Evolutionary conservation across 2,797 vertebrate species (phyloP), one percentile per base, ranked within the genome.

Genomic region (Darevskia nairensis): DNA sequence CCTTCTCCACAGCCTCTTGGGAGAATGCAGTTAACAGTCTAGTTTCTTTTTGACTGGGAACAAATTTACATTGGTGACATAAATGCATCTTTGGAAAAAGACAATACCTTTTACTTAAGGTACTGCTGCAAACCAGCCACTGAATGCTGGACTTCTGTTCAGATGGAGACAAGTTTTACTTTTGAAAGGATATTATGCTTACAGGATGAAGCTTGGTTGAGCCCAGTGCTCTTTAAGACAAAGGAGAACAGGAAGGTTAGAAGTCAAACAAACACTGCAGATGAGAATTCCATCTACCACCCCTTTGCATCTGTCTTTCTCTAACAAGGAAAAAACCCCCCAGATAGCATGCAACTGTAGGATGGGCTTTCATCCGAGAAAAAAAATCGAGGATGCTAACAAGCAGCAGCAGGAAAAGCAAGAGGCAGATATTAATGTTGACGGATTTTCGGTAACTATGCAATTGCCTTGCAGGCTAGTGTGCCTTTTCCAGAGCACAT

Each of bases 241-340:
- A 89, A 80, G 64, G 64, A 80, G 59, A 85, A 41, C 15, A 29
- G 50, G 55, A 81, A 88, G 86, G 13, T 55, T 86, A 80, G 89
- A 94, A 95, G 90, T 86, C 92, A 93, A 92, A 76, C 35, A 32
- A 86, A 92, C 82, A 85, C 89, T 93, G 80, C 91, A 72, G 23
- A 78, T 32, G 15, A 50, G 11, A 71, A 72, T 64, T 55, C 44
- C 80, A 50, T 61, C 66, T 6, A 29, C 41, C 21, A 21, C 86
- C 92, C 92, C 79, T 84, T 92, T 89, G 86, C 89, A 94, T 91
- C 87, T 91, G 69, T 74, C 1, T 84, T 94, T 86, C 88, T 94
- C 59, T 85, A 82, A 81, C 17, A 72, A 35, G n/a, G 29, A 0
- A 61, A 61, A 92, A 84, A 91, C 1, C 11, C 11, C 11, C 50